Base-by-base conservation (phyloP, 2,113 vertebrate species). In the Megaptera novaeangliae region DNA sequence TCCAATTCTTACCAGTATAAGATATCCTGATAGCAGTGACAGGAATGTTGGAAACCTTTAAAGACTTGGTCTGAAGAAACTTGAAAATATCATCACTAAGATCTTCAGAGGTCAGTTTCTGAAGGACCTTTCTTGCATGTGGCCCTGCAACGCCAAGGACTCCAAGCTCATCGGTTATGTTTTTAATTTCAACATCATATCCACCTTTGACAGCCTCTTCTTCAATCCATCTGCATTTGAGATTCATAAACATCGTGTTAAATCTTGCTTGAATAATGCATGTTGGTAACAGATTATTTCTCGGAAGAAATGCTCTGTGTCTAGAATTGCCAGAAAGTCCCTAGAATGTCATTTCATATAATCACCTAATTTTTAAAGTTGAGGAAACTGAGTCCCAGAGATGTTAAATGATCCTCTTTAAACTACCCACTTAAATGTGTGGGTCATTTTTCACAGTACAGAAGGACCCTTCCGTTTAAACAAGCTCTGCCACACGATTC, bases 21-120 rank as follows among this genome's bases (percentile, higher is more conserved):
- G 99, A 99, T 98, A 99, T 99, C 98, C 99, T 99, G 95, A 99
- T 99, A 92, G 99, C 99, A 77, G 98, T 99, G 36, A 99, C 98
- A 41, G 98, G 96, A 96, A 99, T 87, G 81, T 98, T 98, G 9
- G 99, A 99, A 96, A 99, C 44, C 55, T 99, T 98, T 90, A 99
- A 97, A 92, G 95, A 81, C 96, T 98, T 99, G 95, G 99, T 99
- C 78, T 99, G 99, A 27, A 99, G 99, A 98, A 99, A 99, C 74
- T 99, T 99, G 98, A 99, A 99, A 9, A 97, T 98, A 3, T 72
- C 82, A 0, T 99, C 99, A n/a, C 99, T 99, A 95, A 99, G 96
- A 95, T 99, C 99, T 91, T 99, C 99, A 0, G 98, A 95, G 5
- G 99, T 99, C 98, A 99, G 95, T 85, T 99, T 99, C 98, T 99